Evolutionary conservation across 2,797 vertebrate species (phyloP), one percentile per base, ranked within the genome.

Genomic region (Rhyacichthys aspro): DNA sequence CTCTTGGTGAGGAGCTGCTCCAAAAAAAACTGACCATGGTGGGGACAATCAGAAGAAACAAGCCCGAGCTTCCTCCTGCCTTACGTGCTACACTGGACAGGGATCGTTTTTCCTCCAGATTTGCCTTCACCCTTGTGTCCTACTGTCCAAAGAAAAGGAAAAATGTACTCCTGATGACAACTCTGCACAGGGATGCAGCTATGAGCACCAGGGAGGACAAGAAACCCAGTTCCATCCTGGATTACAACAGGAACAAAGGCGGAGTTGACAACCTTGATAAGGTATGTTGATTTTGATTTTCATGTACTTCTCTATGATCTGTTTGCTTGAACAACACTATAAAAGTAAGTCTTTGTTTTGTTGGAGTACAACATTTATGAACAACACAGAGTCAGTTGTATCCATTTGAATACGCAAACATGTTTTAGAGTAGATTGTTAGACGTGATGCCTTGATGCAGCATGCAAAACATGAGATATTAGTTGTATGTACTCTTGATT

Each of bases 101-200:
- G n/a, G n/a, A n/a, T n/a, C n/a, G n/a, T n/a, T n/a, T n/a, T n/a
- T n/a, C n/a, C n/a, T n/a, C n/a, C n/a, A n/a, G n/a, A n/a, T n/a
- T n/a, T 19, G 41, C 54, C 42, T 70, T 66, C 47, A 70, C 55
- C 1, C 67, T 74, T 55, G 72, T 74, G 44, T 65, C 49, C 15
- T 68, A 55, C 59, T 37, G 15, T 34, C 64, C 55, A 8, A 68
- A 45, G 45, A 68, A 68, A 59, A 46, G 39, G 0, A 70, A 53
- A 18, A 72, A 59, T 10, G 41, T 63, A 33, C 58, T 74, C 16
- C 9, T 74, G 43, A 74, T 69, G 65, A 69, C 38, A 33, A 59
- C 47, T 6, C 18, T 57, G 11, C 65, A 63, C 47, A 49, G 38
- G 28, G 39, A 70, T 46, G 18, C 33, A n/a, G 10, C 42, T 43